Evolutionary conservation across 2,113 vertebrate genomes (phyloP), one percentile per base, ranked within the genome.

Genomic region (Nothocercus julius): DNA sequence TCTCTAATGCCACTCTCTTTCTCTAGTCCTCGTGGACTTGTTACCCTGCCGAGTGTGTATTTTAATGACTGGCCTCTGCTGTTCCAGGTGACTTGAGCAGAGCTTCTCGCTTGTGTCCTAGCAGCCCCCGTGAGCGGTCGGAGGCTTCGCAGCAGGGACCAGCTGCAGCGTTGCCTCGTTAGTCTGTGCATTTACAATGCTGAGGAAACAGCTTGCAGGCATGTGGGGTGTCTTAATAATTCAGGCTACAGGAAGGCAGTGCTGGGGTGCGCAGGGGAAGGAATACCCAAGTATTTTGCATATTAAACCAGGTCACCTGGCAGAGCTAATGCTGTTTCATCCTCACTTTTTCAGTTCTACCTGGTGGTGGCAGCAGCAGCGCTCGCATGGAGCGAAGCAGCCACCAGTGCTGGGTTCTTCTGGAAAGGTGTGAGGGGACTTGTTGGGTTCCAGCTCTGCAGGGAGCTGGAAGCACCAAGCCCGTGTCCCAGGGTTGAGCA

Each of bases 351-450:
- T 2, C 5, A 4, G 19, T 61, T 94, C 72, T 40, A 97, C 97
- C 98, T 98, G 97, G 96, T 69, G 98, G 97, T 97, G 98, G 98
- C 98, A 98, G 98, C 97, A 98, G 97, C 96, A 95, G 95, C 97
- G 92, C 97, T 98, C 82, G 83, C 97, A 97, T 87, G 69, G 94
- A 91, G 53, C 38, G 1, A 4, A 38, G 44, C 15, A 0, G 22
- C 9, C 8, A 85, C 38, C 15, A 0, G 40, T 4, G 38, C 5
- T 22, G 0, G 77, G 53, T 59, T 78, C 49, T 56, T 11, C 1
- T 0, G 38, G 9, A 13, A 27, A 34, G n/a, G 56, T 2, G 7
- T 12, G 32, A 42, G 63, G 86, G n/a, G 56, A 73, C 70, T n/a
- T 18, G 25, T 61, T 3, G 76, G 53, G 66, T 49, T 94, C 34